Base-by-base conservation (phyloP, 2,888 invertebrate species). In the Andricus quercusramuli region DNA sequence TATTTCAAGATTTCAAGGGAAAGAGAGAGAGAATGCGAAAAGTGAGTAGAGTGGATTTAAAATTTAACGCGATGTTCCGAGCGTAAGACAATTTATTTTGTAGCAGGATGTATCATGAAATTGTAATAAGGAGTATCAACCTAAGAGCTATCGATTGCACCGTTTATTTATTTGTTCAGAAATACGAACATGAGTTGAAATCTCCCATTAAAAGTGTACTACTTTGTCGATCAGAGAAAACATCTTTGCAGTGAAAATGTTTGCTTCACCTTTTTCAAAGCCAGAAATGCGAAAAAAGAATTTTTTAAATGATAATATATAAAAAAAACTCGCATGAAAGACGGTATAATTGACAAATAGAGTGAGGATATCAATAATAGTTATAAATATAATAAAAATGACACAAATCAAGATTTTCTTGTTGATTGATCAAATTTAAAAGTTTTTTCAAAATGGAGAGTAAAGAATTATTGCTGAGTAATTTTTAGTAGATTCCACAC, bases 71-170 rank as follows among this genome's bases (percentile, higher is more conserved):
- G 70, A 47, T 51, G 51, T 47, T 70, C 29, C 47, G 51, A 70
- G 20, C 20, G 47, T 51, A 29, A 70, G 51, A 47, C 20, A 29
- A 25, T 32, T 51, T 70, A 70, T 51, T 70, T 70, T 70, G 25
- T 51, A 51, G 70, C 20, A 70, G 70, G 70, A 51, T 51, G 25
- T 51, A 70, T 70, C 70, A 70, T 70, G 47, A 70, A 70, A 70
- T 47, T 51, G 22, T 70, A 51, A 70, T 70, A 32, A n/a, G 29
- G 25, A 70, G 51, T 29, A 70, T 70, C 51, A 70, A 25, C 70
- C n/a, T 51, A 70, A 70, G 70, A 70, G 70, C 68, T 68, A 68
- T 68, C 68, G 68, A 47, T 68, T 68, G 22, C 56, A 68, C 22
- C 25, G 15, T 17, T 68, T 68, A 41, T 68, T 68, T 68, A 47